Evolutionary conservation across 2,797 vertebrate species (phyloP), one percentile per base, ranked within the genome.

Genomic region (Serranus cabrilla): DNA sequence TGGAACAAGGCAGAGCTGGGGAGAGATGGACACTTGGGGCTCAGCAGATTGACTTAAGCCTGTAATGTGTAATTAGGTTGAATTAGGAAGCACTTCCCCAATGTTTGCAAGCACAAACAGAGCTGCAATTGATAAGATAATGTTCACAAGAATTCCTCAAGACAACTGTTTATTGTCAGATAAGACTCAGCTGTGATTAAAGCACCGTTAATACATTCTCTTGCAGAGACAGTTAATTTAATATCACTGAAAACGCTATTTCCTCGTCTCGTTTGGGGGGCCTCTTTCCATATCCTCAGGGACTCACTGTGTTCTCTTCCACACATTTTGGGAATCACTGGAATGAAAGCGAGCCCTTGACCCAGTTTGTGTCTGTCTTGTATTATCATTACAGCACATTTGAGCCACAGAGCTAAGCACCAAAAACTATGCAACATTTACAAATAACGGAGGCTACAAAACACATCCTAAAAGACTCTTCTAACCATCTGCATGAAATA

Each of bases 31-130:
- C 77, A 60, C 51, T 80, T 0, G 7, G 43, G 58, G 58, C 49
- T 83, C 64, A 54, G 82, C 76, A 83, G 80, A 91, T 81, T 80
- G 65, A 74, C 89, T 84, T 80, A 45, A 61, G 72, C 49, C 75
- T 70, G 40, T 12, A 27, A 67, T 72, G 67, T 64, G 47, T 85
- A 82, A 86, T 89, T 88, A 80, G 61, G 25, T 62, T 78, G 65
- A 64, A 67, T 84, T 77, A 83, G 59, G 73, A 65, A 68, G n/a
- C 14, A 20, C 55, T 86, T 81, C 62, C 52, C 39, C 14, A 55
- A 14, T 9, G 74, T 84, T 63, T 79, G 75, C 47, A 34, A 70
- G 18, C 51, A 74, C 76, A 82, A 80, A 56, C 45, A 52, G 37
- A 74, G 51, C 61, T 57, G 27, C 31, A 0, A 52, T 14, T 60